Base-by-base conservation (phyloP, 1,140 invertebrate species). In the Caenorhabditis inopinata region DNA sequence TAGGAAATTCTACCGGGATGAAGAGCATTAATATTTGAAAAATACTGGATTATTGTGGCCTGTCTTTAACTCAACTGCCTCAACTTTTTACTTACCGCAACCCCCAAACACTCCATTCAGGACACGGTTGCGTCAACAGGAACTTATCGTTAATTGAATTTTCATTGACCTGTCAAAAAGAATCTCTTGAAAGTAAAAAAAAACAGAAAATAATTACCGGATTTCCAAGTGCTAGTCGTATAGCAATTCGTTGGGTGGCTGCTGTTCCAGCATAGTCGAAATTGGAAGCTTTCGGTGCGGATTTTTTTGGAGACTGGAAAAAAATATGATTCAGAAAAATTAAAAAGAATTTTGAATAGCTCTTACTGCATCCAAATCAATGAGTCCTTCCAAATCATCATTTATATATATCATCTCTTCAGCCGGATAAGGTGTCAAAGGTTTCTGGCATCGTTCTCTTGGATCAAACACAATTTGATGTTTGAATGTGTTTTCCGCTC, bases 381-480 rank as follows among this genome's bases (percentile, higher is more conserved):
- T 21, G 38, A 53, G n/a, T 14, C 18, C 27, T 7, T 45, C 48
- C 23, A 58, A 18, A 16, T 51, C 32, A 35, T 46, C 53, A 27
- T 38, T 25, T 12, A n/a, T 16, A 16, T 45, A n/a, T 12, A 18
- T 1, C 0, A 14, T 14, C 6, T 27, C 49, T 2, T 82, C 81
- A 2, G 27, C 4, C 21, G 81, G 81, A 78, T 83, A 83, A 7
- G 83, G 82, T 82, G 68, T 83, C 35, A 83, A 62, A 5, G 83
- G 83, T n/a, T 58, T 51, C 29, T 83, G 83, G 45, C 83, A 83
- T 9, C 81, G 47, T 25, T 77, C 23, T 25, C 79, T 38, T 1
- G 83, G 83, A 79, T 84, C 83, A 74, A 81, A 84, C 25, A 84
- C 82, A 32, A 84, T 48, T 53, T 84, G 83, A 68, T 84, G 73